A percentile compares a stretch with the other conserved stretches of the same genome.
These are phyloP conservation scores for Felis catus DNA, from an alignment of 2,113 vertebrate species.

Conservation along the genomic window F.catus_Fca126_mat1.0 CM031411.1:104595001-104595500, in stretches of 20 bases:
- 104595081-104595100: neutral
- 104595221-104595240: neutral
- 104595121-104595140: neutral
- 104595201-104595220: neutral
- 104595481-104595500: neutral
- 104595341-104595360: neutral
- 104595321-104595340: neutral
- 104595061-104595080: neutral
- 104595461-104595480: neutral
- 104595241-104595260: neutral
- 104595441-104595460: neutral
- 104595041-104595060: neutral
- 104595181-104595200: conserved; percentile 5
- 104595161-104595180: neutral
- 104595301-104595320: neutral
- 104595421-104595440: neutral
- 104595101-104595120: neutral
- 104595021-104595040: neutral
- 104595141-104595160: neutral
- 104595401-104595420: neutral
- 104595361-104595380: neutral
- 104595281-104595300: conserved; percentile 15
- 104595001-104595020: neutral
- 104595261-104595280: neutral
- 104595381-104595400: neutral